Conservation (phyloP, 2,113 vertebrate genomes). For the Ceyx melanurus region DNA sequence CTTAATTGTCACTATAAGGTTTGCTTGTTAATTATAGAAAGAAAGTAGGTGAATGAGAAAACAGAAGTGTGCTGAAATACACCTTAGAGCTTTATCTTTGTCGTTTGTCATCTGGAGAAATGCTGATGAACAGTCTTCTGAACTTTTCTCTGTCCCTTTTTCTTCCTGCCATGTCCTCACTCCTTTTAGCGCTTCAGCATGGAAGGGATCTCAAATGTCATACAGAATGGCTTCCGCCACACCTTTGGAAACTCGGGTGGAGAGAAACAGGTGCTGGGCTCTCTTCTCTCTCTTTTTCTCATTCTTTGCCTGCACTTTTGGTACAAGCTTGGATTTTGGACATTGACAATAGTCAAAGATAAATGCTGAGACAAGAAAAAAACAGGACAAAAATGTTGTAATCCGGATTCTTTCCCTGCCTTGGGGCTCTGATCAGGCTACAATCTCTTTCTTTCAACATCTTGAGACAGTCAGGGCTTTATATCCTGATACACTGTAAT, state of each 20-base stretch:
- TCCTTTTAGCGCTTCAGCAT: conserved; percentile 93
- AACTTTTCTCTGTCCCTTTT: conserved; percentile 77
- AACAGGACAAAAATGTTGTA: not conserved
- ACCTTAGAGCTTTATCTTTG: conserved; percentile 64
- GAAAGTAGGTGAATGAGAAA: not conserved
- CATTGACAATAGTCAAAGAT: conserved; percentile 23
- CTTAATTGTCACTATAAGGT: not conserved
- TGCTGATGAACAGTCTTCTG: conserved; percentile 73
- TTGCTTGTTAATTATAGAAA: not conserved
- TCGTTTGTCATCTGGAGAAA: conserved; percentile 25
- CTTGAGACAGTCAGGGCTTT: not conserved
- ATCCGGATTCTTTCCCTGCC: not conserved
- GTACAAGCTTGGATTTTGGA: conserved; percentile 39
- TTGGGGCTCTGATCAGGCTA: not conserved
- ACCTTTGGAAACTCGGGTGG: conserved; percentile 92
- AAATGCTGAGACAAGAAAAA: not conserved
- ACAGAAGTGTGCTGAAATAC: conserved; percentile 46
- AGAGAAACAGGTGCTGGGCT: conserved; percentile 94
- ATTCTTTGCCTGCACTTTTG: conserved; percentile 57
- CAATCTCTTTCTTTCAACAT: not conserved
- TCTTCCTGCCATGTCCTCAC: conserved; percentile 67
- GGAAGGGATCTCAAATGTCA: conserved; percentile 96
- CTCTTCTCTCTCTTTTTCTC: conserved; percentile 63
- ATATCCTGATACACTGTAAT: not conserved
- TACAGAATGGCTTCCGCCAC: conserved; percentile 97